phyloP scores from a whole-genome alignment of 2,113 vertebrate species.

The Barbus barbus region DNA sequence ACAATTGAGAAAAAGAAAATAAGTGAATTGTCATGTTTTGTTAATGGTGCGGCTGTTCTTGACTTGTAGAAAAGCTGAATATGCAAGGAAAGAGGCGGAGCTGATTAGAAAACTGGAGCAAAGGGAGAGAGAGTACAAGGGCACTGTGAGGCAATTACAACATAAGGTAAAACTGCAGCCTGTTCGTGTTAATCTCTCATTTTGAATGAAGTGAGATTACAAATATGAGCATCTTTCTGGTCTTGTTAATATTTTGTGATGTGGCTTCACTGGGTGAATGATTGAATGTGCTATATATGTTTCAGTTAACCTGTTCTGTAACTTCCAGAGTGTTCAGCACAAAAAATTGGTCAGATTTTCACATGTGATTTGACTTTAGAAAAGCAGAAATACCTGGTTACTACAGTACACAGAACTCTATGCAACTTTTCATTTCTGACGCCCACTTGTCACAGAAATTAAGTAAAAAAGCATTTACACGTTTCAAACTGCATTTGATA shows the following conservation, averaged over 20 bases:
- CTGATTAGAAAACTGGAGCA: slow-evolving; percentile 77
- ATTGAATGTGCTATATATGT: not conserved
- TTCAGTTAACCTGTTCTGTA: not conserved
- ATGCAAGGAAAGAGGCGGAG: slow-evolving; percentile 77
- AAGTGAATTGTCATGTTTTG: not conserved
- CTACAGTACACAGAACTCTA: not conserved
- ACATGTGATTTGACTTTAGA: no score
- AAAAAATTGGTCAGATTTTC: not conserved
- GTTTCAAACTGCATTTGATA: not conserved
- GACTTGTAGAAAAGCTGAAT: slow-evolving; percentile 77
- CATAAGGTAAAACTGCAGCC: slow-evolving; percentile 67
- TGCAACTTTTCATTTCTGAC: not conserved
- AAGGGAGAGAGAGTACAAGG: slow-evolving; percentile 75
- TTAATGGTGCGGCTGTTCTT: not conserved
- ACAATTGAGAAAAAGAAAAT: not conserved
- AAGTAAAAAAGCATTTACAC: not conserved
- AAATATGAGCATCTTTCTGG: not conserved
- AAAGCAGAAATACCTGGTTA: not conserved
- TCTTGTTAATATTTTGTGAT: not conserved
- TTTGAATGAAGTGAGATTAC: not conserved
- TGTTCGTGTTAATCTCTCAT: not conserved
- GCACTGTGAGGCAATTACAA: slow-evolving; percentile 74
- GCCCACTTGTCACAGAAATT: not conserved
- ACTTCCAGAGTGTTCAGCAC: not conserved
- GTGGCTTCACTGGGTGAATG: not conserved